Conservation (phyloP, 35 echinoderm and acorn worm species). For the Amphiura filiformis region DNA sequence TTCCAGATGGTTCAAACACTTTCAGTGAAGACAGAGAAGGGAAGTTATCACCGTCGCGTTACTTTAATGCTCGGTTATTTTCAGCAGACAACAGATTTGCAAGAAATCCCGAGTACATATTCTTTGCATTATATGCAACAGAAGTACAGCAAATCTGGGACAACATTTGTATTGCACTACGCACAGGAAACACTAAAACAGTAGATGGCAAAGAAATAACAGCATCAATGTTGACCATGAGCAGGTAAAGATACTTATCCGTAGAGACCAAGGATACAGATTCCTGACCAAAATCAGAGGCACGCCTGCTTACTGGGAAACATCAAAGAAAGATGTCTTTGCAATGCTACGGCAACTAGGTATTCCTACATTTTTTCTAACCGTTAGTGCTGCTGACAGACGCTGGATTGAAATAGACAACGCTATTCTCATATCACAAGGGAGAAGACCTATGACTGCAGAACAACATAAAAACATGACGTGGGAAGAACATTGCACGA, state of each 20-base stretch:
- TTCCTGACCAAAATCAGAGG: constrained; percentile 69
- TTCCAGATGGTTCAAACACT: constrained; percentile 36
- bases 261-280: constrained; percentile 55
- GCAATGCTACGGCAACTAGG: constrained; percentile 78
- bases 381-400: constrained; percentile 60
- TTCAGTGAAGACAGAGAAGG: constrained; percentile 26
- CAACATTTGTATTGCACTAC: constrained; percentile 59
- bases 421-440: constrained; percentile 24
- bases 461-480: constrained; percentile 19
- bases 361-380: constrained; percentile 51
- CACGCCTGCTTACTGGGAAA: constrained; percentile 61
- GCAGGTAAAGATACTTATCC: constrained; percentile 44
- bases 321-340: constrained; percentile 48
- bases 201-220: constrained; percentile 11
- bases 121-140: constrained; percentile 53
- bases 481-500: constrained; percentile 50
- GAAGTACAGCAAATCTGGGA: constrained; percentile 59
- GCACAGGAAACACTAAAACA: constrained; percentile 14
- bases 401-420: constrained; percentile 57
- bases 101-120: constrained; percentile 37
- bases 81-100: constrained; percentile 44
- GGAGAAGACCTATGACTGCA: constrained; percentile 30
- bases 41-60: constrained; percentile 43
- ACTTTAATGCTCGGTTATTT: constrained; percentile 50
- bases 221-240: constrained; percentile 24